These are phyloP conservation scores for Brachionus angularis DNA, from an alignment of 1,140 invertebrate species.

Conservation along the genomic window DNA sequence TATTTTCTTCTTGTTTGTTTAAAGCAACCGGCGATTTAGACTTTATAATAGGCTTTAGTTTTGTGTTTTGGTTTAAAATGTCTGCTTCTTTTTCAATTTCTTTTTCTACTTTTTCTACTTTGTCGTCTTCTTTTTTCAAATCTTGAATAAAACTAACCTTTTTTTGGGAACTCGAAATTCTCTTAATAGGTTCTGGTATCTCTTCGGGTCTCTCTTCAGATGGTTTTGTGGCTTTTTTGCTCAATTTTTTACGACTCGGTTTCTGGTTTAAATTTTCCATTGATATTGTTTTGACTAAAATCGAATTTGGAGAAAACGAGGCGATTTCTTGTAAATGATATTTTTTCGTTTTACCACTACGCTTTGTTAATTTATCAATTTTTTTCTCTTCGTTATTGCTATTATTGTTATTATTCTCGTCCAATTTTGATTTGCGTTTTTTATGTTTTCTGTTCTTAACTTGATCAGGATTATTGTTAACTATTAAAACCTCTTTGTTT, in stretches of 20 bases:
- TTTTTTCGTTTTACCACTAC: neutral
- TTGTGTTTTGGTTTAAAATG: too few species aligned
- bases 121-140: neutral
- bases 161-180: constrained; percentile 12
- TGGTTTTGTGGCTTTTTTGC: neutral
- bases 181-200: neutral
- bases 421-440: too few species aligned
- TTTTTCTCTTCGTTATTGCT: neutral
- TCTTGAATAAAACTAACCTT: constrained; percentile 17
- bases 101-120: too few species aligned
- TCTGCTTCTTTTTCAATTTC: too few species aligned
- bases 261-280: too few species aligned
- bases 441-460: too few species aligned
- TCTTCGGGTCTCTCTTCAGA: too few species aligned
- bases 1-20: too few species aligned
- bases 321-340: constrained; percentile 21
- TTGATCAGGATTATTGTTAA: too few species aligned
- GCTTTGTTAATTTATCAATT: neutral
- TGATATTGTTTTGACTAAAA: constrained; percentile 9
- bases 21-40: too few species aligned
- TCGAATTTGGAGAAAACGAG: neutral
- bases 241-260: neutral
- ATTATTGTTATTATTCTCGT: neutral
- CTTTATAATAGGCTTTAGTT: too few species aligned
- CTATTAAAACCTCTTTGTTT: neutral